These are phyloP conservation scores for Eriosoma lanigerum DNA, from an alignment of 1,140 invertebrate species.

Conservation along the genomic window DNA sequence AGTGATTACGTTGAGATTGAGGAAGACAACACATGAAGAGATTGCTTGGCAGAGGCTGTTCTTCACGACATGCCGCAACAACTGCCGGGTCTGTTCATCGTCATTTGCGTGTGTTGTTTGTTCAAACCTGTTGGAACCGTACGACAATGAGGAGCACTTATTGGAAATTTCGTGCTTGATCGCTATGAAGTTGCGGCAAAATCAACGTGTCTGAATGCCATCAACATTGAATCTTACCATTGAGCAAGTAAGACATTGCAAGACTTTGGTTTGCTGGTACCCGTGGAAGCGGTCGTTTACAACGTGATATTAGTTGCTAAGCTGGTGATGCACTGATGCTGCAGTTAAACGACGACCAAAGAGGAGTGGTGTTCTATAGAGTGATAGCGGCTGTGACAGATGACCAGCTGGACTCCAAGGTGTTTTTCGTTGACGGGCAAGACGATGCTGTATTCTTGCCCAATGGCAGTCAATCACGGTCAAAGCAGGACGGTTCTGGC, in stretches of 20 bases:
- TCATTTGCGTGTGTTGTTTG: background rate
- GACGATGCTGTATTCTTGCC: conserved; percentile 53
- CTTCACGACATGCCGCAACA: background rate
- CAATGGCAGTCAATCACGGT: conserved; percentile 51
- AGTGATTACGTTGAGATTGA: conserved; percentile 56
- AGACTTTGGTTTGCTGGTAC: conserved; percentile 2
- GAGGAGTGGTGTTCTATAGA: background rate
- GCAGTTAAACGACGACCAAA: background rate
- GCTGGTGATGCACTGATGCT: conserved; percentile 30
- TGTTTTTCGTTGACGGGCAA: conserved; percentile 56
- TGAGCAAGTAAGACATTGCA: background rate
- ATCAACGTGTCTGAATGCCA: background rate
- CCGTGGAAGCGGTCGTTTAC: conserved; percentile 54
- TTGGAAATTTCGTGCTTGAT: background rate
- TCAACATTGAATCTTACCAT: background rate
- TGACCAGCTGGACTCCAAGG: background rate
- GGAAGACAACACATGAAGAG: conserved; percentile 53
- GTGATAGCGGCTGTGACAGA: background rate
- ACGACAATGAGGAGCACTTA: background rate
- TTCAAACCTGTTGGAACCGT: background rate
- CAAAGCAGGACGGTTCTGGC: conserved; percentile 30
- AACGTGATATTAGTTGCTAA: conserved; percentile 56
- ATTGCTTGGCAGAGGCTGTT: background rate
- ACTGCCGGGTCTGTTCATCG: background rate
- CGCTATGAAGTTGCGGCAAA: background rate